Conservation (phyloP, 2,113 vertebrate species). For the Trichomycterus rosablanca region DNA sequence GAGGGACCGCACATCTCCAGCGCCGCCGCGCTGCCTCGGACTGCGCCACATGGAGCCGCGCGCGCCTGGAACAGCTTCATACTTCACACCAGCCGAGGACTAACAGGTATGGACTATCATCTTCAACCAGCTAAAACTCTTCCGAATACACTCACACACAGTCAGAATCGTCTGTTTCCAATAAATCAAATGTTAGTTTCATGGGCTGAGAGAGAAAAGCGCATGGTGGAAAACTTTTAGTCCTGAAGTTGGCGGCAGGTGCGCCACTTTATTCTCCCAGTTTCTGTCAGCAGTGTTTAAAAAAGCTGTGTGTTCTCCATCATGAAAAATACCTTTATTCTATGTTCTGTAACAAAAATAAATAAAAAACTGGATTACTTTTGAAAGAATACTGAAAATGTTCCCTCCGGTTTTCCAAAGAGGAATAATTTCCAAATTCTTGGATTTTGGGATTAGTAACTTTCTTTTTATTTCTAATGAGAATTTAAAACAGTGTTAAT, state of each 20-base stretch:
- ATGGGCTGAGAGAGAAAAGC: slow-evolving; percentile 5
- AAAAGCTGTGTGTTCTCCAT: neutral
- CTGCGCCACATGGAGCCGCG: slow-evolving; percentile 80
- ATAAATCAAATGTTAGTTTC: too few species aligned
- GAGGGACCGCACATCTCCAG: slow-evolving; percentile 79
- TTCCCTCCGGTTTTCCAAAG: slow-evolving; percentile 36
- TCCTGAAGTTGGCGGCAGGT: slow-evolving; percentile 67
- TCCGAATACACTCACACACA: too few species aligned
- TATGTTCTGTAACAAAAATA: neutral
- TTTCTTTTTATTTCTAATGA: too few species aligned
- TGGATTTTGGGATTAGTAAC: too few species aligned
- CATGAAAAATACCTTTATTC: too few species aligned
- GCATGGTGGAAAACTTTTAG: slow-evolving; percentile 55
- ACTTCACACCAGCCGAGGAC: slow-evolving; percentile 73
- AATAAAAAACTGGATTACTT: neutral
- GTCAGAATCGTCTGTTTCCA: too few species aligned
- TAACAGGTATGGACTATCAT: slow-evolving; percentile 78
- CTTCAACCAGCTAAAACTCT: slow-evolving; percentile 4
- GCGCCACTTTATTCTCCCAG: slow-evolving; percentile 57
- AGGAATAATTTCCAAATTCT: slow-evolving; percentile 35
- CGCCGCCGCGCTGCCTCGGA: slow-evolving; percentile 72
- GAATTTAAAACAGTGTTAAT: too few species aligned
- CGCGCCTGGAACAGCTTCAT: slow-evolving; percentile 78
- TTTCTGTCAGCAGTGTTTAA: slow-evolving; percentile 24
- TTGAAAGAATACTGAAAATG: neutral